Percentiles rank a stretch among this genome's conserved stretches.
Evolutionary conservation across 1,140 invertebrate species (phyloP).

Genomic region (Latrodectus geometricus): DNA sequence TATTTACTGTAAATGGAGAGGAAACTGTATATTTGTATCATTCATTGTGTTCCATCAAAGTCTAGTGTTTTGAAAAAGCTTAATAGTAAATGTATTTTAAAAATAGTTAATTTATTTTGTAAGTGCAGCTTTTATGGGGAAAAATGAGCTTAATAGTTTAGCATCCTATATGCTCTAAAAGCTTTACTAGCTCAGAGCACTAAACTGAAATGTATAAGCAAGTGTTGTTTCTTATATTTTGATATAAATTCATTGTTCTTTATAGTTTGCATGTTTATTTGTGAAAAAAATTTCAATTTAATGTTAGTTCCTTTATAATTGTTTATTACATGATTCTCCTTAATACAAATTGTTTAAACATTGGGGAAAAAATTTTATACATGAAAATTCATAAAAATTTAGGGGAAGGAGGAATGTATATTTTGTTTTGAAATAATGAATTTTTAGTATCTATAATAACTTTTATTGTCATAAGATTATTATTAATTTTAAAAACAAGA

Average conservation of each 20-base stretch:
- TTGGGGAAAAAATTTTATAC: too few species aligned
- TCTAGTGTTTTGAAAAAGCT: background rate
- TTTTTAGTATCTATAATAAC: too few species aligned
- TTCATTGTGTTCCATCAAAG: background rate
- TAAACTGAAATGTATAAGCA: background rate
- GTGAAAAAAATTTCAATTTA: background rate
- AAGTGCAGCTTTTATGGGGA: constrained; percentile 30
- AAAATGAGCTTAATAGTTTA: constrained; percentile 43
- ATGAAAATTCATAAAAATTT: too few species aligned
- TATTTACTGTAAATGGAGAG: background rate
- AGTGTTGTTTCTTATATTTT: background rate
- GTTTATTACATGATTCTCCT: background rate
- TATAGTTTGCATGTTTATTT: background rate
- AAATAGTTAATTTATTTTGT: background rate
- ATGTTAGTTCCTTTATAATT: background rate
- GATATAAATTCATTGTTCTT: background rate
- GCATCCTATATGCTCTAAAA: background rate
- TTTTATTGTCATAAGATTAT: too few species aligned
- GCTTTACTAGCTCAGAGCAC: too few species aligned
- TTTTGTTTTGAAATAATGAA: too few species aligned
- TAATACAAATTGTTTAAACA: too few species aligned
- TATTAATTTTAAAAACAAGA: too few species aligned
- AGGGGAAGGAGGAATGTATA: too few species aligned
- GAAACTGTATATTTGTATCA: background rate
- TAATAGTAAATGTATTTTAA: background rate